Evolutionary conservation across 1,140 invertebrate genomes (phyloP).

Genomic region (Thaumatotibia leucotreta): DNA sequence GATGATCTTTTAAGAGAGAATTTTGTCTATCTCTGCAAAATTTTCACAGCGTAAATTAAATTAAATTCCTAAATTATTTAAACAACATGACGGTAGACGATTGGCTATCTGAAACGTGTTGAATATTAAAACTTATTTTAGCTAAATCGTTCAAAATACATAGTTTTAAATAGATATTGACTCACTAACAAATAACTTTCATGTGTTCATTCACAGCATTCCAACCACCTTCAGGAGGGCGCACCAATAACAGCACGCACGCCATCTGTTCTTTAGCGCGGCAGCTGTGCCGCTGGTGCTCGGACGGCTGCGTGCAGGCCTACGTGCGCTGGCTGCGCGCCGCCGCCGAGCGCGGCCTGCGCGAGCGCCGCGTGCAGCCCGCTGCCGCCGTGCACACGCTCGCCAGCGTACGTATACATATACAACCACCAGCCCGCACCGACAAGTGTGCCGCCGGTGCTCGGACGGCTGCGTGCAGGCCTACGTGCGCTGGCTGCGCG

Average conservation of each 20-base stretch:
- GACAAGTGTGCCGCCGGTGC: slow-evolving; percentile 83
- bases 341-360: slow-evolving; percentile 44
- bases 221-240: slow-evolving; percentile 32
- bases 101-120: too few relatives aligned
- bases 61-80: too few relatives aligned
- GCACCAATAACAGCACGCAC: slow-evolving; percentile 73
- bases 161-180: too few relatives aligned
- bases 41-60: too few relatives aligned
- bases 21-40: too few relatives aligned
- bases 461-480: slow-evolving; percentile 52
- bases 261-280: slow-evolving; percentile 88
- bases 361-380: slow-evolving; percentile 36
- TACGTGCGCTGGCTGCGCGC: slow-evolving; percentile 56
- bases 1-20: too few relatives aligned
- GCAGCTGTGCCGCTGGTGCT: slow-evolving; percentile 82
- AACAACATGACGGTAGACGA: too few relatives aligned
- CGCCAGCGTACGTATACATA: slow-evolving; percentile 36
- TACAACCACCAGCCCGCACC: slow-evolving; percentile 78
- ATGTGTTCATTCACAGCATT: slow-evolving; percentile 44
- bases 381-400: slow-evolving; percentile 57
- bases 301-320: slow-evolving; percentile 52
- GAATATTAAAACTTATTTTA: too few relatives aligned
- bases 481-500: slow-evolving; percentile 55
- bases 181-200: too few relatives aligned
- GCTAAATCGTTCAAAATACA: too few relatives aligned